A percentile compares a stretch with the other conserved stretches of the same genome.
These are phyloP conservation scores for Fregata magnificens DNA, from an alignment of 2,113 vertebrate genomes.

Conservation along the genomic window DNA sequence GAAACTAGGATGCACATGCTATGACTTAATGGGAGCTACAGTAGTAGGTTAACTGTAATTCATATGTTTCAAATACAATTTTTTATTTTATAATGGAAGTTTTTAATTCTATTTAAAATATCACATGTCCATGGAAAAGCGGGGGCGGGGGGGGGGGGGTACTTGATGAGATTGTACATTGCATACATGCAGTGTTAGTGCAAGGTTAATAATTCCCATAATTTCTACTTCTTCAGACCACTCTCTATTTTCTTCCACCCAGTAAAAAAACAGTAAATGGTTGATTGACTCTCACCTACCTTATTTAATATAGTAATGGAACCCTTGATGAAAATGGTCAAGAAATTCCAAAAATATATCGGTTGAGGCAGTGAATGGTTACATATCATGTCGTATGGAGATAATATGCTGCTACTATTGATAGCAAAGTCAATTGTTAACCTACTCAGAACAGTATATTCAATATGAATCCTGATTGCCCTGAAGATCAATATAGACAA, in stretches of 20 bases:
- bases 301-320: neutral
- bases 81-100: neutral
- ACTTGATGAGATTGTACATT: neutral
- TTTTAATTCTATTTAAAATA: neutral
- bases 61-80: neutral
- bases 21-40: neutral
- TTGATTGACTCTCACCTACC: neutral
- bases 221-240: neutral
- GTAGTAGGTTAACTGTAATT: neutral
- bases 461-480: neutral
- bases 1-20: neutral
- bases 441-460: neutral
- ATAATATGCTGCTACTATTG: neutral
- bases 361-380: neutral
- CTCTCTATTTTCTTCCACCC: neutral
- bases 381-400: neutral
- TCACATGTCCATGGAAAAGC: neutral
- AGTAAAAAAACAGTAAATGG: neutral
- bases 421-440: neutral
- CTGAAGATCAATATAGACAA: neutral
- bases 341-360: neutral
- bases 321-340: neutral
- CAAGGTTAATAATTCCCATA: neutral
- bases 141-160: rapidly evolving
- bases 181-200: neutral